Base-by-base conservation (phyloP, 2,797 vertebrate species). In the Brachyalestes nurse region DNA sequence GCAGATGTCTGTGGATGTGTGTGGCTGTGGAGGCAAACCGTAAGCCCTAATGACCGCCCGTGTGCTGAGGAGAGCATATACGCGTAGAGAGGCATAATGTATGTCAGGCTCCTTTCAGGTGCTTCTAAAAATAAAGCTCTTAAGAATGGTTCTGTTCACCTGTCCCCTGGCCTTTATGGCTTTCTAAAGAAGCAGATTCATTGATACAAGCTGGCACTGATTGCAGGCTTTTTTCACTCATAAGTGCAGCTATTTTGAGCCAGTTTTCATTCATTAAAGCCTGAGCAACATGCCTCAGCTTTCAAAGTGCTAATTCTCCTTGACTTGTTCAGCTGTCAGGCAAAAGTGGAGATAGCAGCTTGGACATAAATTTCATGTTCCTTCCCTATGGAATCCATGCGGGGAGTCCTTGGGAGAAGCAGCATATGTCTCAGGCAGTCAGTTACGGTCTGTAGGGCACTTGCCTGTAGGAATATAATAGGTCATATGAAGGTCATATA, bases 101-200 rank as follows among this genome's bases (percentile, higher is more conserved):
- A 58, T 78, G 67, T 70, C 76, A 73, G 6, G 13, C 42, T 60
- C 42, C 66, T 77, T 72, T 73, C 65, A 64, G 69, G 23, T 38
- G n/a, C 23, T 69, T 62, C 76, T 82, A 82, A 75, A 78, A 82
- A 75, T 75, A 82, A 64, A 74, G 66, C 76, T 70, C 47, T 75
- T 79, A 82, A 60, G 76, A 75, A 78, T 45, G 23, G 38, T 57
- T 66, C 70, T 70, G 47, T 58, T 51, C 60, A 84, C 69, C 40
- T 75, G 14, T 71, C 67, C 23, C 53, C 19, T 47, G 57, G 83
- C 47, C 55, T 65, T 55, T n/a, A 19, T 34, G 40, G 55, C 17
- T 73, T 69, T 55, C 38, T 81, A 9, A 72, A 69, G 61, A 66
- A 72, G 28, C 42, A 3, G 53, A 38, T 51, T 71, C 79, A 77